Evolutionary conservation across 2,797 vertebrate species (phyloP), one percentile per base, ranked within the genome.

Genomic region (Orientallactaga sibirica): DNA sequence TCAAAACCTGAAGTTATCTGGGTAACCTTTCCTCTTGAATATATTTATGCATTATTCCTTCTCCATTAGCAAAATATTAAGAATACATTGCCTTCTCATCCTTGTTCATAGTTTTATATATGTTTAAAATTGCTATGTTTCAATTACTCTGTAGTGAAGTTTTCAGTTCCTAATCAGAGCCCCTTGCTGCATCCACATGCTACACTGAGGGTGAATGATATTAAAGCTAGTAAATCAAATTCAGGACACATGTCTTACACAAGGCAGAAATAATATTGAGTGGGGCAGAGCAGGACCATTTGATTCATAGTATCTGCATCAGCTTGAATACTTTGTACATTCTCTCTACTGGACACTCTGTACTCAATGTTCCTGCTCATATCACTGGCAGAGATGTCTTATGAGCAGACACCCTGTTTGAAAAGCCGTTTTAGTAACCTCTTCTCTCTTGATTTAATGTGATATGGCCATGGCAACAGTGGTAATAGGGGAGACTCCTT

Each of bases 221-320:
- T 74, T 94, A 92, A 90, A 96, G 58, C 70, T 55, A 90, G 93
- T 93, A 93, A 96, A 94, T 97, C 93, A 94, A 92, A 96, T 96
- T 96, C 94, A 95, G 86, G 66, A 88, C 95, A 95, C 79, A 90
- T 76, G 92, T 68, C 88, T 95, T 92, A 95, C 4, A 58, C 37
- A 78, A 88, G 88, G 88, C 83, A 93, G 93, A 95, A 96, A 96
- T 88, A 94, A 92, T 93, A 80, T 76, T 66, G 43, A 94, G 61
- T 4, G 9, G 95, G 89, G 73, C 82, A 93, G 89, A 94, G 95
- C 93, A 92, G 87, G 93, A 61, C 94, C 74, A 85, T 93, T 96
- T 92, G 95, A 96, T 94, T 96, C 94, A 96, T 76, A 91, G 79
- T 83, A 74, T 94, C 83, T 74, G 71, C 22, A 2, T 88, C 25